Percentiles rank a stretch among this genome's conserved stretches.
These are phyloP conservation scores for Busseola fusca DNA, from an alignment of 2,888 invertebrate species.

Conservation along the genomic window DNA sequence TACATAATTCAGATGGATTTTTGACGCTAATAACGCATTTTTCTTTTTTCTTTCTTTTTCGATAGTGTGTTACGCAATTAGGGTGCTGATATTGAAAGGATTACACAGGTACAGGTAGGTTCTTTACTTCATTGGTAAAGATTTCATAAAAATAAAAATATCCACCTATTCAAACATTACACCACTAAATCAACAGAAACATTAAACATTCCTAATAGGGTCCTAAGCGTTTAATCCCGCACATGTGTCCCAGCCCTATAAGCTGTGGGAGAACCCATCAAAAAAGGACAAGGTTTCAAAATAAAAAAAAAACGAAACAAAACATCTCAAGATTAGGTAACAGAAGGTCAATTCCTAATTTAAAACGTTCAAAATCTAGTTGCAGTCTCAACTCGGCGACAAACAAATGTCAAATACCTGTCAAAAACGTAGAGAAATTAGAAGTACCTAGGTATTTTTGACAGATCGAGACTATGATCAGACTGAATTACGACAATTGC, in stretches of 20 bases:
- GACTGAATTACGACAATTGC: neutral
- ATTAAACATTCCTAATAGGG: constrained; percentile 24
- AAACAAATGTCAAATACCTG: neutral
- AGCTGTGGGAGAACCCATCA: constrained; percentile 25
- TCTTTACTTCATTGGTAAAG: neutral
- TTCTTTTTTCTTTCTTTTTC: no score
- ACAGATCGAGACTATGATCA: neutral
- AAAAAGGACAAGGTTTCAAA: constrained; percentile 33
- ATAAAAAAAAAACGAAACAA: constrained; percentile 42
- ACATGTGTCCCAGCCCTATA: constrained; percentile 21
- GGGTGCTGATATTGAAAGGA: neutral
- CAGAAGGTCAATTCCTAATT: neutral
- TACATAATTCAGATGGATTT: neutral
- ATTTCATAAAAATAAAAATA: neutral
- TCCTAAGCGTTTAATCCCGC: constrained; percentile 23
- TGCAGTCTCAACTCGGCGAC: neutral
- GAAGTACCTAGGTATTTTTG: neutral
- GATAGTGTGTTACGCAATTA: neutral
- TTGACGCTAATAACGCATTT: no score
- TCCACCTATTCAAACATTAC: neutral
- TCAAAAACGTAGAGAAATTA: neutral
- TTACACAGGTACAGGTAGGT: no score
- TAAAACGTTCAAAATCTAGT: neutral
- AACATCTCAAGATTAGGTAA: constrained; percentile 13
- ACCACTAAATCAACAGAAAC: constrained; percentile 25